Evolutionary conservation across 2,888 invertebrate species (phyloP).

Genomic region (Baronia brevicornis): DNA sequence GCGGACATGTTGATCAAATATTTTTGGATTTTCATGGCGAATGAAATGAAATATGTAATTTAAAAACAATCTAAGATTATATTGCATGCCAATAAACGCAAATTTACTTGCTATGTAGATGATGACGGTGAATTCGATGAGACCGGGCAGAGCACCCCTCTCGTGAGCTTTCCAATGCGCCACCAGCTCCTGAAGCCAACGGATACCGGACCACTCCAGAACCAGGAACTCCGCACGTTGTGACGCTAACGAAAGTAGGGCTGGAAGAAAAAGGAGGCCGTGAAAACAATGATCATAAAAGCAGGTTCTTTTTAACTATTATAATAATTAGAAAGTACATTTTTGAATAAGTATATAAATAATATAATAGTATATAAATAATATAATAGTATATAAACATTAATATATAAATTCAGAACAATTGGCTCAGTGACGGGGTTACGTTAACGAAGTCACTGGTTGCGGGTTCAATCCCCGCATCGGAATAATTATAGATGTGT

Average conservation of each 20-base stretch:
- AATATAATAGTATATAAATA: too few relatives aligned
- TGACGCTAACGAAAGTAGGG: constrained; percentile 93
- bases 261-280: constrained; percentile 58
- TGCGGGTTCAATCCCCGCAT: too few relatives aligned
- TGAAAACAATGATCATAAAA: neutral
- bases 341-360: neutral
- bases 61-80: neutral
- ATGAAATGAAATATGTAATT: too few relatives aligned
- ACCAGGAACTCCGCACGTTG: constrained; percentile 91
- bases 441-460: too few relatives aligned
- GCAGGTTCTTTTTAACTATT: too few relatives aligned
- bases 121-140: constrained; percentile 88
- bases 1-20: too few relatives aligned
- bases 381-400: too few relatives aligned
- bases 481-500: too few relatives aligned
- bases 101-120: constrained; percentile 90
- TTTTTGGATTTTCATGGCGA: too few relatives aligned
- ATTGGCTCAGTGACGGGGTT: too few relatives aligned
- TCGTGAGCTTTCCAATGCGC: constrained; percentile 86
- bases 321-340: too few relatives aligned
- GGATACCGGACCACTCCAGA: constrained; percentile 85
- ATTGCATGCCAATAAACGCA: constrained; percentile 28
- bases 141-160: constrained; percentile 85
- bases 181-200: constrained; percentile 84
- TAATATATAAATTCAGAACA: too few relatives aligned